Percentiles rank a stretch among this genome's conserved stretches.
Conservation (phyloP, 2,888 invertebrate genomes). For the Philereme transversata region DNA sequence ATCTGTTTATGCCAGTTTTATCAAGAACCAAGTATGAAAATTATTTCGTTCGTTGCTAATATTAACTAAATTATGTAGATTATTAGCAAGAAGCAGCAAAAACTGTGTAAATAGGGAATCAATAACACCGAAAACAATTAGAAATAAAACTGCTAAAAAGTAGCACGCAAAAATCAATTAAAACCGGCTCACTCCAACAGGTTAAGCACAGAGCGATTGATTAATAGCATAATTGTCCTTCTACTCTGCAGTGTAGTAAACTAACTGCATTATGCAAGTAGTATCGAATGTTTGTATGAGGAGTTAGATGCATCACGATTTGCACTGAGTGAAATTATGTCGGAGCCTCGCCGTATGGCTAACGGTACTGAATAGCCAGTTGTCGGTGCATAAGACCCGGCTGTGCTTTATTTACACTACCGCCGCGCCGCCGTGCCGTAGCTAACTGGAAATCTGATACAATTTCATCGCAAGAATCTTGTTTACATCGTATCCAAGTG, state of each 20-base stretch:
- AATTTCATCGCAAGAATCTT: constrained; percentile 33
- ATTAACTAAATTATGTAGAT: neutral
- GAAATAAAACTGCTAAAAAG: constrained; percentile 26
- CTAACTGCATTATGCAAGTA: constrained; percentile 19
- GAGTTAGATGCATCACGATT: constrained; percentile 50
- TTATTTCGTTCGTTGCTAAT: neutral
- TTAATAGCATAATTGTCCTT: constrained; percentile 24
- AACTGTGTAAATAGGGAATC: neutral
- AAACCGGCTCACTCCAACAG: constrained; percentile 24
- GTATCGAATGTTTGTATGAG: constrained; percentile 29
- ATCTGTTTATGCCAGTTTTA: too few relatives aligned
- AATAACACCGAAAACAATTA: constrained; percentile 3
- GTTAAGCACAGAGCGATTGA: constrained; percentile 18
- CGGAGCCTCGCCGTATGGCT: constrained; percentile 59
- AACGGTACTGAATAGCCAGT: constrained; percentile 67
- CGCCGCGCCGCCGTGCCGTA: constrained; percentile 32
- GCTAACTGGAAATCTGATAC: constrained; percentile 56
- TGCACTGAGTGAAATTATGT: constrained; percentile 62
- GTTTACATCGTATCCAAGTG: constrained; percentile 13
- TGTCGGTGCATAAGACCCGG: constrained; percentile 58
- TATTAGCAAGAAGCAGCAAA: neutral
- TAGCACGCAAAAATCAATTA: constrained; percentile 32
- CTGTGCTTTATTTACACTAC: constrained; percentile 63
- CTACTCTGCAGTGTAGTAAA: constrained; percentile 26
- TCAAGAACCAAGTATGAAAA: neutral